Evolutionary conservation across 2,888 invertebrate species (phyloP).

Genomic region (Prenolepis imparis): DNA sequence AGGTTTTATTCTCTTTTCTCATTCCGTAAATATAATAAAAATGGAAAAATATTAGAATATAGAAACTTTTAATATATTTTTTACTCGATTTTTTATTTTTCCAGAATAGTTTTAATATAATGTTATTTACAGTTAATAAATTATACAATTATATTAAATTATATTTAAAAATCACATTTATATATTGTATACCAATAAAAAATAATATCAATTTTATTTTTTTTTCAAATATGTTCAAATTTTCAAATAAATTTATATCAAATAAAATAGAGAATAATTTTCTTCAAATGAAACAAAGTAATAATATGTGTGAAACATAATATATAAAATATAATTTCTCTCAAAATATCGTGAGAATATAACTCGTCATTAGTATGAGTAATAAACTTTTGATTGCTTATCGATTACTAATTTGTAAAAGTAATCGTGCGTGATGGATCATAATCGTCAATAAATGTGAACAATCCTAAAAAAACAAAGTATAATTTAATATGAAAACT

Average conservation of each 20-base stretch:
- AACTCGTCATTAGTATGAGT: background rate
- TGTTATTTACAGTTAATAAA: background rate
- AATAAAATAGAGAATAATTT: background rate
- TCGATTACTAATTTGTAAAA: background rate
- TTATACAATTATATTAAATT: no score
- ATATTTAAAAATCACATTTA: background rate
- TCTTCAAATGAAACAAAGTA: background rate
- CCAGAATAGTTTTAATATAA: background rate
- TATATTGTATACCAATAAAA: background rate
- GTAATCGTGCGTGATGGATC: background rate
- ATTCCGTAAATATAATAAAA: background rate
- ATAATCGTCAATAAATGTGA: background rate
- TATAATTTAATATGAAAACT: background rate
- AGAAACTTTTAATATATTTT: background rate
- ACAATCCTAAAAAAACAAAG: background rate
- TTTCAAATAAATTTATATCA: background rate
- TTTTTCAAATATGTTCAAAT: background rate
- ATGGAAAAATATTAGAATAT: background rate
- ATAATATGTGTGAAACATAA: no score
- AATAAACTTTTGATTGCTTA: background rate
- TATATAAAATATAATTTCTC: background rate
- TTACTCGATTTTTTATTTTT: no score
- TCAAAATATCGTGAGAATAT: no score
- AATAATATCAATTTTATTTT: background rate
- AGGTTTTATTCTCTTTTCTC: background rate